Percentiles rank a stretch among this genome's conserved stretches.
phyloP scores from a whole-genome alignment of 2,888 invertebrate species.

The Tortricodes alternella region DNA sequence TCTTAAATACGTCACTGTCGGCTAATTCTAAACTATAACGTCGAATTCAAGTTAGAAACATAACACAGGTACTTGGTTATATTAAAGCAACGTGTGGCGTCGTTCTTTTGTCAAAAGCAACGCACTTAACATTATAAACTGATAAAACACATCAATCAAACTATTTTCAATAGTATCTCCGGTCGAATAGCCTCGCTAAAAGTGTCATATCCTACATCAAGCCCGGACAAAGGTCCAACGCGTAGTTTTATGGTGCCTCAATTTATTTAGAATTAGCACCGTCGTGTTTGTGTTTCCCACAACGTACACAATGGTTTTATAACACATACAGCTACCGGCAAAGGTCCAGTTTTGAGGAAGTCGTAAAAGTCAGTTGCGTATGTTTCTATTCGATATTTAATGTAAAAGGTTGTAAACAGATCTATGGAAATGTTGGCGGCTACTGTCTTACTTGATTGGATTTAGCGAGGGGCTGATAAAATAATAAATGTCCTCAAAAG shows the following conservation, averaged over 20 bases:
- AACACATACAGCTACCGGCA: slow-evolving; percentile 9
- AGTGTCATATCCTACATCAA: slow-evolving; percentile 28
- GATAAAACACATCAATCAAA: neutral
- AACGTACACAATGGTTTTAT: slow-evolving; percentile 30
- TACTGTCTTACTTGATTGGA: slow-evolving; percentile 16
- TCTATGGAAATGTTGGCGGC: slow-evolving; percentile 7
- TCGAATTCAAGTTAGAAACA: too few relatives aligned
- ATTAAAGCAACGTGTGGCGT: too few relatives aligned
- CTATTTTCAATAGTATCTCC: slow-evolving; percentile 10
- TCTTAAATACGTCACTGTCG: too few relatives aligned
- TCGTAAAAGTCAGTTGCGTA: slow-evolving; percentile 12
- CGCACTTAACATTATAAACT: neutral
- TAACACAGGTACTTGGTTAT: too few relatives aligned
- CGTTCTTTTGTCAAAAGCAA: neutral
- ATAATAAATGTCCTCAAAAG: too few relatives aligned
- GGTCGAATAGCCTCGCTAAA: slow-evolving; percentile 21
- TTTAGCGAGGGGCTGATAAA: slow-evolving; percentile 13
- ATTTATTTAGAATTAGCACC: slow-evolving; percentile 34
- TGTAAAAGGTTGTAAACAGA: slow-evolving; percentile 18
- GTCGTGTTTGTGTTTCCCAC: slow-evolving; percentile 34
- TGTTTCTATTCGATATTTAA: slow-evolving; percentile 12
- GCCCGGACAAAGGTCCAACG: slow-evolving; percentile 12
- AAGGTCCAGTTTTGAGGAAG: slow-evolving; percentile 28
- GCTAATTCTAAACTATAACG: too few relatives aligned
- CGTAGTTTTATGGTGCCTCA: slow-evolving; percentile 25